These are phyloP conservation scores for Venusia cambrica DNA, from an alignment of 2,888 invertebrate genomes.

Conservation along the genomic window DNA sequence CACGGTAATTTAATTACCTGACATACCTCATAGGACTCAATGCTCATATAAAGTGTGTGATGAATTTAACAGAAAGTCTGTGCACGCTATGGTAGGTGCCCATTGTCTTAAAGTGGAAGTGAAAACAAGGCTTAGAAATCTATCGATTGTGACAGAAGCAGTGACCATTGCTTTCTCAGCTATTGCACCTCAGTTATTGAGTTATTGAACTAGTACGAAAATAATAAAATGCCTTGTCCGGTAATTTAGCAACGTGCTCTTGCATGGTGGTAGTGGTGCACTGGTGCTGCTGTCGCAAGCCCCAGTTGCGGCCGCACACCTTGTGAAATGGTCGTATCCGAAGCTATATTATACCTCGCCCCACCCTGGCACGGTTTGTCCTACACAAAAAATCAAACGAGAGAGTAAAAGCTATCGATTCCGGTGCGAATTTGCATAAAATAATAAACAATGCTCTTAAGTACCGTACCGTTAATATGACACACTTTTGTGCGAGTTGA, in stretches of 20 bases:
- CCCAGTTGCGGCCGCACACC: conserved; percentile 65
- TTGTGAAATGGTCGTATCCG: conserved; percentile 79
- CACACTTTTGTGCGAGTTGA: conserved; percentile 48
- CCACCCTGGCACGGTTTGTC: conserved; percentile 68
- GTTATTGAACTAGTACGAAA: conserved; percentile 50
- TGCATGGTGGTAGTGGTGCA: conserved; percentile 51
- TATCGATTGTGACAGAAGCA: conserved; percentile 38
- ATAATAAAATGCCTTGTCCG: conserved; percentile 60
- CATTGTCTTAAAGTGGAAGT: conserved; percentile 2
- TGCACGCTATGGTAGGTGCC: too few relatives aligned
- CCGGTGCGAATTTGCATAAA: conserved; percentile 28
- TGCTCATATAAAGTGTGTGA: too few relatives aligned
- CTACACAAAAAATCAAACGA: conserved; percentile 56
- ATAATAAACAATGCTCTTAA: conserved; percentile 34
- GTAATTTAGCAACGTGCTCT: conserved; percentile 64
- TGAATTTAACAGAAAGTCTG: too few relatives aligned
- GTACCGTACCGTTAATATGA: conserved; percentile 55
- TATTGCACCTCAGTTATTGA: conserved; percentile 52
- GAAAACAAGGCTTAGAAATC: conserved; percentile 10
- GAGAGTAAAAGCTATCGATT: conserved; percentile 30
- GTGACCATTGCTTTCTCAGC: conserved; percentile 38
- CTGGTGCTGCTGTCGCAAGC: conserved; percentile 58
- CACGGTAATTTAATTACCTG: too few relatives aligned
- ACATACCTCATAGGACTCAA: too few relatives aligned
- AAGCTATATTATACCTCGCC: conserved; percentile 74